Evolutionary conservation across 2,888 invertebrate genomes (phyloP).

Genomic region (Agrochola lychnidis): DNA sequence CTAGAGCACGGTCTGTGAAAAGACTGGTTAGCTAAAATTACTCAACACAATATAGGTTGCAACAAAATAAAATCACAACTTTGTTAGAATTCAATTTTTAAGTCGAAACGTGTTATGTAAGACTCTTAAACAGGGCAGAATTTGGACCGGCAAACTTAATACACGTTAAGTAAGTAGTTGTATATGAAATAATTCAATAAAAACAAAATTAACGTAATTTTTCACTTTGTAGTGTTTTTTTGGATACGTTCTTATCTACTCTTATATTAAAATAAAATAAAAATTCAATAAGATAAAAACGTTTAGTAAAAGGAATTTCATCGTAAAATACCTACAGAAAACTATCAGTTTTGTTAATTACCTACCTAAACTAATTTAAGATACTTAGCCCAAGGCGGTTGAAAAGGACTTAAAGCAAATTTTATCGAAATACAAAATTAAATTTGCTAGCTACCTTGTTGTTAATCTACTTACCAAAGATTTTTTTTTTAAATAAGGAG

Average conservation of each 20-base stretch:
- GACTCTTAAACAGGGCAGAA: constrained; percentile 50
- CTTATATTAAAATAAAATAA: too few relatives aligned
- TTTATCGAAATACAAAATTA: neutral
- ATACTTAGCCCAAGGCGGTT: neutral
- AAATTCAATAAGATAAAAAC: too few relatives aligned
- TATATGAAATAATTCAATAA: too few relatives aligned
- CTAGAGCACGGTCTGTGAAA: neutral
- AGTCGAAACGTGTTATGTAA: constrained; percentile 25
- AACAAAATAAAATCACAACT: constrained; percentile 64
- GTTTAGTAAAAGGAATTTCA: too few relatives aligned
- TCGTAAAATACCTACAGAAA: too few relatives aligned
- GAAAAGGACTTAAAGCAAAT: neutral
- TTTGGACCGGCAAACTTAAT: neutral
- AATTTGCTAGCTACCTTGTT: neutral
- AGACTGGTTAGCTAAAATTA: constrained; percentile 27
- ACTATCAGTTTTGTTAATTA: neutral
- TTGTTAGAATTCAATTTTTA: constrained; percentile 18
- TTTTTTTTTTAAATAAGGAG: too few relatives aligned
- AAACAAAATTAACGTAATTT: too few relatives aligned
- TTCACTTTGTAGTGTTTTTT: too few relatives aligned
- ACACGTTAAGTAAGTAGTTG: too few relatives aligned
- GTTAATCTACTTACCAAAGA: too few relatives aligned
- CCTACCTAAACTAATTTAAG: neutral
- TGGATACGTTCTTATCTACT: too few relatives aligned
- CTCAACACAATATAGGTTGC: constrained; percentile 5